Base-by-base conservation (phyloP, 1,140 invertebrate genomes). In the Rhopalosiphum maidis region DNA sequence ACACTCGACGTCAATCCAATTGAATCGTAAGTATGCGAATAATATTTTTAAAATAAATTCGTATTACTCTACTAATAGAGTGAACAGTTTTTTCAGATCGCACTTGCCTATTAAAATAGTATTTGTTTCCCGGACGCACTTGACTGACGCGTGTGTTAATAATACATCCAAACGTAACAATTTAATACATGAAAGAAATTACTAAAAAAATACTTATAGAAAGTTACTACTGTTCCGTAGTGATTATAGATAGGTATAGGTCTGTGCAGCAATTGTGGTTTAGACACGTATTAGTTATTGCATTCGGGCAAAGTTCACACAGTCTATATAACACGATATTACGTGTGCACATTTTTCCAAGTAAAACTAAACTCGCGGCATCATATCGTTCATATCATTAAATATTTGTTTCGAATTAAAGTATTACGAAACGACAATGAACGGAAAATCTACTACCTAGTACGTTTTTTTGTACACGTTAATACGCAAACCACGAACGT, bases 321-420 rank as follows among this genome's bases (percentile, higher is more conserved):
- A n/a, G 60, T 77, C 30, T 77, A 35, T 35, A 35, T 77, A n/a
- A 77, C n/a, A 77, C 30, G 60, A 68, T 68, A 68, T 77, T 77
- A 77, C n/a, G n/a, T 77, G 60, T 77, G n/a, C 4, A 11, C 4
- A 4, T 77, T 77, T 77, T 77, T 77, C n/a, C 5, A 18, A 77
- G 15, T n/a, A n/a, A 55, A 25, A 68, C 60, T n/a, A n/a, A 68
- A n/a, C 30, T 15, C 15, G 11, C 5, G 30, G 30, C 30, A 6
- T n/a, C 60, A 68, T 68, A 68, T 68, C 60, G n/a, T 68, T n/a
- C 60, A 68, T 68, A 68, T 68, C 60, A 68, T 68, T n/a, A 68
- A 68, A n/a, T 23, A 68, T 68, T n/a, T n/a, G 60, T n/a, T 68
- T 68, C 1, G 60, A 68, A 68, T 68, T 68, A 68, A 68, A 68